Evolutionary conservation across 2,113 vertebrate genomes (phyloP), one percentile per base, ranked within the genome.

Genomic region (Anser cygnoides): DNA sequence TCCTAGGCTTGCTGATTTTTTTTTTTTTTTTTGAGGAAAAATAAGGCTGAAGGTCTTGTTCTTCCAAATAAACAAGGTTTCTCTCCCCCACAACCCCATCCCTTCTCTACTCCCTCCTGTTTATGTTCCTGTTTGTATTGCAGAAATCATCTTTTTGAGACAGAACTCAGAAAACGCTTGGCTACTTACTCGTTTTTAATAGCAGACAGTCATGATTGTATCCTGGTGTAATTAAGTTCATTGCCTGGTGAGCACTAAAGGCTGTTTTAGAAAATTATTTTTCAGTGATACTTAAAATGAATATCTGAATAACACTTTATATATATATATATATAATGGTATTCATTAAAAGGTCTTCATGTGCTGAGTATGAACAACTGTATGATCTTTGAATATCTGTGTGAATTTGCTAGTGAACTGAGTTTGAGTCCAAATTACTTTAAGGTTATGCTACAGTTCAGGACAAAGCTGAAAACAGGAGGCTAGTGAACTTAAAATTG

Each of bases 31-130:
- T 39, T 39, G 13, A 67, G 46, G 33, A 44, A 80, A 63, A 77
- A 63, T 10, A 35, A 2, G 0, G 44, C 59, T 84, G 70, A 92
- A 49, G 18, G 71, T 28, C 26, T 71, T 92, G 10, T 74, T 82
- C 8, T 37, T 3, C 5, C 28, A 41, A 67, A 50, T 29, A 78
- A 85, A 37, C 2, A 58, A 58, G 83, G 0, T 0, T 10, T 7
- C 4, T 2, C 9, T 4, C 2, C 3, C 21, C 6, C 21, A 7
- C 4, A 39, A 28, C 10, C 25, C 15, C 61, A 63, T 50, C 22
- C 12, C 16, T 3, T 8, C 31, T n/a, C 0, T 7, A 4, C 2
- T 5, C 10, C 13, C 26, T 65, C 8, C 8, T 25, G 0, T n/a
- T 84, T 68, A 9, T 67, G 4, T 26, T 76, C 7, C 11, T 84